Base-by-base conservation (phyloP, 2,113 vertebrate genomes). In the Tychaedon coryphoeus region DNA sequence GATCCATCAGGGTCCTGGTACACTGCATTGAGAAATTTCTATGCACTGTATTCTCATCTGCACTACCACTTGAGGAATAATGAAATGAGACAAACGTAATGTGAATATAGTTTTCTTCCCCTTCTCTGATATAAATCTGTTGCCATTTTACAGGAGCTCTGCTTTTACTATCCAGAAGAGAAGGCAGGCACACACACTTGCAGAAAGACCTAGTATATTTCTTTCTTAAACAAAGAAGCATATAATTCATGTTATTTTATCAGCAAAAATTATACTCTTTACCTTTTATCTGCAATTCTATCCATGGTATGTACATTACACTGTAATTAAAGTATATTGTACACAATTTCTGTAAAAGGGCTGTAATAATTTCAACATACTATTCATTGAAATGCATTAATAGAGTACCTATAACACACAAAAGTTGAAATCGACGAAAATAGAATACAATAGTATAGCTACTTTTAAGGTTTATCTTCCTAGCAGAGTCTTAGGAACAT, bases 311-410 rank as follows among this genome's bases (percentile, higher is more conserved):
- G 92, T 89, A 77, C n/a, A 50, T 58, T 89, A 85, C 65, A 94
- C 66, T 77, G 54, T 82, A 96, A 95, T 96, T 95, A 93, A 93
- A 92, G 28, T 87, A 73, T 57, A 96, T 58, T 60, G 20, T 67
- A 95, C 64, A 70, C 19, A 73, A 93, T 94, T 74, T 66, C 67
- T 88, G 33, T 84, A 54, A 94, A 84, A 93, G 19, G 42, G 31
- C n/a, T 94, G 61, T 54, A 85, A 74, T 94, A 2, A 86, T 90
- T 95, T 91, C 53, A 92, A 78, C 28, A 51, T 23, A 61, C 10
- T 78, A 61, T 80, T 94, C 90, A 85, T 5, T 94, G 66, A 92
- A 91, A 94, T 83, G 56, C 28, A 84, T 65, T 94, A 57, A 88
- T 60, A 72, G 31, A 81, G 19, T 56, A 54, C n/a, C 29, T 78